Evolutionary conservation across 2,888 invertebrate genomes (phyloP).

Genomic region (Xylophagus ater): DNA sequence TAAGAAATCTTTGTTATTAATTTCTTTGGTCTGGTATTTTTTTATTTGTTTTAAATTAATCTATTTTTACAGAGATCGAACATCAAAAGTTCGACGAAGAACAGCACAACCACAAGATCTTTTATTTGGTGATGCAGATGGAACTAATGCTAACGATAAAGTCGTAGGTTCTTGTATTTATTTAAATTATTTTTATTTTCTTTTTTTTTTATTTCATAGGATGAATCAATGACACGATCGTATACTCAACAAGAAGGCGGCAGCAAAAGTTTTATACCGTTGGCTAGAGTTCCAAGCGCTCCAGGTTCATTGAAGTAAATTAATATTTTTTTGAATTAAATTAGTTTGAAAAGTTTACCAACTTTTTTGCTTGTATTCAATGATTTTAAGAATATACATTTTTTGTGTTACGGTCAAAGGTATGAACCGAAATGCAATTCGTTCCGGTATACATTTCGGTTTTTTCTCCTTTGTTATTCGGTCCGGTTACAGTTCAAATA

Average conservation of each 20-base stretch:
- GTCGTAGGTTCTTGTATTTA: not conserved
- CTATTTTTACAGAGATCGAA: constrained; percentile 16
- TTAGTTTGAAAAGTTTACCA: not conserved
- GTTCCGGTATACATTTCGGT: no score
- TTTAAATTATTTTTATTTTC: constrained; percentile 4
- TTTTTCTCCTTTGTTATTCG: no score
- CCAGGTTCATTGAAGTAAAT: constrained; percentile 64
- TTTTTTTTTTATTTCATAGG: constrained; percentile 16
- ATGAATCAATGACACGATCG: constrained; percentile 28
- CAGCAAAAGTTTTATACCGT: constrained; percentile 32
- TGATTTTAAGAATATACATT: not conserved
- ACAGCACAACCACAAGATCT: constrained; percentile 60
- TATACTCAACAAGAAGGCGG: constrained; percentile 25
- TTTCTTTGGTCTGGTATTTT: not conserved
- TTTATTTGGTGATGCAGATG: constrained; percentile 46
- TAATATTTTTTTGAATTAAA: not conserved
- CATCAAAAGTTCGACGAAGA: constrained; percentile 49
- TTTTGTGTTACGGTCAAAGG: not conserved
- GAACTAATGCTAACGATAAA: constrained; percentile 27
- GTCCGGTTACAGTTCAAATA: no score
- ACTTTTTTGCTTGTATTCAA: not conserved
- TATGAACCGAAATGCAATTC: no score
- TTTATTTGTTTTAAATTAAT: not conserved
- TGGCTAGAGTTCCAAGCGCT: constrained; percentile 58
- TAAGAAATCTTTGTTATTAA: not conserved